Conservation (phyloP, 2,888 invertebrate genomes). For the Euphydryas editha region DNA sequence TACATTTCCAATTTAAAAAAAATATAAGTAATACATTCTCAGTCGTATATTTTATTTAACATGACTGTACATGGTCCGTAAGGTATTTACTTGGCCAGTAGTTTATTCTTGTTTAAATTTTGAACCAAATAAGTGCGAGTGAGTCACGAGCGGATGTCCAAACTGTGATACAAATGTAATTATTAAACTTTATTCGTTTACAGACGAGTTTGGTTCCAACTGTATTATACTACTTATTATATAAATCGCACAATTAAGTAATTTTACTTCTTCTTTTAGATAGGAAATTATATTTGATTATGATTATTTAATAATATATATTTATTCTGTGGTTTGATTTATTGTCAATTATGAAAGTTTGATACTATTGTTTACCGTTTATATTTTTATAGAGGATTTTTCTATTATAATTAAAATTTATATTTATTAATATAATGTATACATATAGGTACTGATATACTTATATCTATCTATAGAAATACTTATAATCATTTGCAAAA, state of each 20-base stretch:
- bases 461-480: too few species aligned
- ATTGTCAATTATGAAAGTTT: too few species aligned
- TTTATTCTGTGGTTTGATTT: too few species aligned
- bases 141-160: slow-evolving; percentile 27
- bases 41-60: slow-evolving; percentile 7
- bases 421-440: too few species aligned
- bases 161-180: slow-evolving; percentile 12
- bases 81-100: slow-evolving; percentile 21
- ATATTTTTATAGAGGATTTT: too few species aligned
- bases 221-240: background rate
- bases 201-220: background rate
- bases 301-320: background rate
- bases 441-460: too few species aligned
- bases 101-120: slow-evolving; percentile 16
- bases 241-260: background rate
- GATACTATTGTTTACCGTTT: too few species aligned
- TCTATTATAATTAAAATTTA: too few species aligned
- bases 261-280: background rate
- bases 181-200: background rate
- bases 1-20: too few species aligned
- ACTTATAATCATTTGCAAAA: too few species aligned
- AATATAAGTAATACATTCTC: background rate
- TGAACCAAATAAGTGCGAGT: slow-evolving; percentile 23
- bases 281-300: background rate
- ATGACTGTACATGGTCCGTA: slow-evolving; percentile 22